Conservation (phyloP, 2,113 vertebrate genomes). For the Tragelaphus imberbis region DNA sequence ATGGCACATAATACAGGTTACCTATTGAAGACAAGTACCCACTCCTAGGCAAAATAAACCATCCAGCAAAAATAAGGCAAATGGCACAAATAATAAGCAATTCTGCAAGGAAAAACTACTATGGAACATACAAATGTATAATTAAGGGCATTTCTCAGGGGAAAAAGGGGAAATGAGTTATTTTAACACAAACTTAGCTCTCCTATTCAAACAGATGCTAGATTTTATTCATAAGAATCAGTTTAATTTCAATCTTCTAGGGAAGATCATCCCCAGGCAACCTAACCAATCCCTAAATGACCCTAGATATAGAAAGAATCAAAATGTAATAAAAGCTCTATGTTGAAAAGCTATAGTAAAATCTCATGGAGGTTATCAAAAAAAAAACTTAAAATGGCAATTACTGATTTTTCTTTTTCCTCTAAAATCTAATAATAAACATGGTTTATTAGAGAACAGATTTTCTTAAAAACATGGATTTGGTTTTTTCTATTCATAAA, state of each 20-base stretch:
- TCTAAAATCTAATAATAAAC: background rate
- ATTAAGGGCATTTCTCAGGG: background rate
- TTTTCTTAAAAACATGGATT: background rate
- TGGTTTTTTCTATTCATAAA: background rate
- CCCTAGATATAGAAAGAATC: background rate
- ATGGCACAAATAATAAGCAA: background rate
- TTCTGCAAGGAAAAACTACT: background rate
- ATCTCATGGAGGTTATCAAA: background rate
- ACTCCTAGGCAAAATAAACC: background rate
- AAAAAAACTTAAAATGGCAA: background rate
- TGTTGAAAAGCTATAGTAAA: background rate
- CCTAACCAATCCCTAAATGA: background rate
- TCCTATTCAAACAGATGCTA: background rate
- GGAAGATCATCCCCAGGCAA: background rate
- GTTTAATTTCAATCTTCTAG: background rate
- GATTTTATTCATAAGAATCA: background rate
- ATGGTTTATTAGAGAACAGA: background rate
- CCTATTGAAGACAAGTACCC: background rate
- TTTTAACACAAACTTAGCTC: background rate
- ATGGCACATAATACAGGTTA: background rate
- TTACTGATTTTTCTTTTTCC: slow-evolving; percentile 3
- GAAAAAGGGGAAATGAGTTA: background rate
- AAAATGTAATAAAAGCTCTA: background rate
- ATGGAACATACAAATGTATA: background rate
- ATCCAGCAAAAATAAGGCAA: slow-evolving; percentile 21